A percentile compares a stretch with the other conserved stretches of the same genome.
phyloP scores from a whole-genome alignment of 2,797 vertebrate genomes.

The Rhodeus uyekii region DNA sequence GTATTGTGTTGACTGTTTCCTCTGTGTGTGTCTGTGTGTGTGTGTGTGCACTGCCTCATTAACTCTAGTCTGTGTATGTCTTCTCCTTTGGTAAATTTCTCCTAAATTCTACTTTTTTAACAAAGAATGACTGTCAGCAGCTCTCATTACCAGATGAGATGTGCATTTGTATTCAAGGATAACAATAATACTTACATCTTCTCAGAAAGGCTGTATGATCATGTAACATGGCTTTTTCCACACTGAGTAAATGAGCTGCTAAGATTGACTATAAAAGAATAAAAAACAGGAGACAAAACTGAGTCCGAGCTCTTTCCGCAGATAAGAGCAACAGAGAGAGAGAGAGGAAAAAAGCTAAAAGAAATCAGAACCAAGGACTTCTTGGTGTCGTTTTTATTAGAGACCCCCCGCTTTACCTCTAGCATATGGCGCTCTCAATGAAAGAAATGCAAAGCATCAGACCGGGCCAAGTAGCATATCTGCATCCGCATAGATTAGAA shows the following conservation, averaged over 20 bases:
- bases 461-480: conserved; percentile 60
- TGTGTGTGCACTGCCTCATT: conserved; percentile 68
- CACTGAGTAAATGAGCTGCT: conserved; percentile 47
- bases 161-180: conserved; percentile 50
- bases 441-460: conserved; percentile 52
- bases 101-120: conserved; percentile 54
- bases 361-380: conserved; percentile 51
- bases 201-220: conserved; percentile 57
- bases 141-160: conserved; percentile 41
- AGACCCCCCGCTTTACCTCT: conserved; percentile 52
- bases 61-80: conserved; percentile 68
- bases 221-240: conserved; percentile 46
- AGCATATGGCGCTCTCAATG: conserved; percentile 50
- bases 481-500: conserved; percentile 73
- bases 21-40: conserved; percentile 56
- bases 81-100: conserved; percentile 64
- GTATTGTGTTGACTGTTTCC: conserved; percentile 39
- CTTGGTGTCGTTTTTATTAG: conserved; percentile 48
- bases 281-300: conserved; percentile 3
- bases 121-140: conserved; percentile 35
- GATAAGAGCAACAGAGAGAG: conserved; percentile 60
- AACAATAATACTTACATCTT: conserved; percentile 56
- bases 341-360: conserved; percentile 53
- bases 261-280: conserved; percentile 7
- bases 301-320: conserved; percentile 38